Evolutionary conservation across 2,888 invertebrate species (phyloP).

Genomic region (Doris montereyensis): DNA sequence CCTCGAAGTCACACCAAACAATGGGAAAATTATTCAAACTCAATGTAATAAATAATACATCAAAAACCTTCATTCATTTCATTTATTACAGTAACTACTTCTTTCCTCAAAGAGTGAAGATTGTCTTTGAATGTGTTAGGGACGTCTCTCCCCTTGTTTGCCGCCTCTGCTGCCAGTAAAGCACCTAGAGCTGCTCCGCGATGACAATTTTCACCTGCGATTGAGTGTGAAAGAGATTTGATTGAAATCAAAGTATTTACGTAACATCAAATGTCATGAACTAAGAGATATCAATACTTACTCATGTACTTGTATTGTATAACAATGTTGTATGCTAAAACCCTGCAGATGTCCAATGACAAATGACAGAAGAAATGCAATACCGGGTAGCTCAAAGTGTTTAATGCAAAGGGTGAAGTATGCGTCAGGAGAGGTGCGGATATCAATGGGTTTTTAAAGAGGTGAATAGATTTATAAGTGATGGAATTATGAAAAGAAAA

Average conservation of each 20-base stretch:
- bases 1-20: no score
- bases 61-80: conserved; percentile 34
- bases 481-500: no score
- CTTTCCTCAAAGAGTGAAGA: conserved; percentile 43
- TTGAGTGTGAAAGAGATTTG: conserved; percentile 4
- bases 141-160: conserved; percentile 48
- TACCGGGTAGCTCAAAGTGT: no score
- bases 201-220: conserved; percentile 67
- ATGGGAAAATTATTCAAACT: not conserved
- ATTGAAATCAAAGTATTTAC: not conserved
- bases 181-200: conserved; percentile 66
- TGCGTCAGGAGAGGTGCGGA: no score
- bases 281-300: not conserved
- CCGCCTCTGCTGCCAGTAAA: conserved; percentile 59
- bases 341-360: no score
- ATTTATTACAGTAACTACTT: conserved; percentile 10
- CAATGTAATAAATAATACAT: not conserved
- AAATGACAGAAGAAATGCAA: no score
- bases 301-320: no score
- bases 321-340: no score
- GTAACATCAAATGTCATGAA: no score
- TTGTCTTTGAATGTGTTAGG: conserved; percentile 53
- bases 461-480: no score
- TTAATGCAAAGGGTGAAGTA: no score
- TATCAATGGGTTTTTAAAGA: no score